Conservation (phyloP, 2,113 vertebrate genomes). For the Cranoglanis bouderius region DNA sequence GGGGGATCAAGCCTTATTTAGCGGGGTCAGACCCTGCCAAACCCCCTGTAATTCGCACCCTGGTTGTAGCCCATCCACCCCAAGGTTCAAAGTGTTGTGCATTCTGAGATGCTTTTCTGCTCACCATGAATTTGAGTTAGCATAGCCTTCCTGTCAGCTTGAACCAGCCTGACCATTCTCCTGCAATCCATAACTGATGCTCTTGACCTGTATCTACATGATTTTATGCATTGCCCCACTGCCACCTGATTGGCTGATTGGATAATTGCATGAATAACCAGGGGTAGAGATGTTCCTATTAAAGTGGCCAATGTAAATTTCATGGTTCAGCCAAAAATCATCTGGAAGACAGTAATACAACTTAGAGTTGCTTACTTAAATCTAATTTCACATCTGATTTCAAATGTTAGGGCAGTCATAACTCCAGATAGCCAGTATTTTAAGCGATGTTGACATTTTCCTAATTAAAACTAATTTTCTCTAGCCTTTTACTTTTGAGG, state of each 20-base stretch:
- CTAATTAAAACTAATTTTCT: too few species aligned
- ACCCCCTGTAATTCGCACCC: too few species aligned
- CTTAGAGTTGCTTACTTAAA: neutral
- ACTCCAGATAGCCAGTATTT: neutral
- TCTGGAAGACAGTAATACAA: neutral
- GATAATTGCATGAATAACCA: neutral
- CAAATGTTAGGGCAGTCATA: neutral
- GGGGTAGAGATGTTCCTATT: neutral
- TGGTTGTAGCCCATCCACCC: neutral
- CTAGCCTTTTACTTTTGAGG: too few species aligned
- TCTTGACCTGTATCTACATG: too few species aligned
- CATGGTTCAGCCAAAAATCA: neutral
- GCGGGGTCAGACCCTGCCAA: too few species aligned
- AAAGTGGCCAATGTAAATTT: neutral
- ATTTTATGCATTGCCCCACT: too few species aligned
- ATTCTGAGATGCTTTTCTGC: neutral
- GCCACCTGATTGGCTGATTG: too few species aligned
- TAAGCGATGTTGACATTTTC: neutral
- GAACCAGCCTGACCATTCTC: too few species aligned
- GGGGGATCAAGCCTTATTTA: too few species aligned
- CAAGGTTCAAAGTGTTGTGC: neutral
- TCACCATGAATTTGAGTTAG: neutral
- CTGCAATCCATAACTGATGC: too few species aligned
- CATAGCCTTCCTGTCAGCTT: neutral
- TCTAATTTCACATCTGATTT: neutral